These are phyloP conservation scores for Thecophora atra DNA, from an alignment of 2,888 invertebrate species.

Conservation along the genomic window DNA sequence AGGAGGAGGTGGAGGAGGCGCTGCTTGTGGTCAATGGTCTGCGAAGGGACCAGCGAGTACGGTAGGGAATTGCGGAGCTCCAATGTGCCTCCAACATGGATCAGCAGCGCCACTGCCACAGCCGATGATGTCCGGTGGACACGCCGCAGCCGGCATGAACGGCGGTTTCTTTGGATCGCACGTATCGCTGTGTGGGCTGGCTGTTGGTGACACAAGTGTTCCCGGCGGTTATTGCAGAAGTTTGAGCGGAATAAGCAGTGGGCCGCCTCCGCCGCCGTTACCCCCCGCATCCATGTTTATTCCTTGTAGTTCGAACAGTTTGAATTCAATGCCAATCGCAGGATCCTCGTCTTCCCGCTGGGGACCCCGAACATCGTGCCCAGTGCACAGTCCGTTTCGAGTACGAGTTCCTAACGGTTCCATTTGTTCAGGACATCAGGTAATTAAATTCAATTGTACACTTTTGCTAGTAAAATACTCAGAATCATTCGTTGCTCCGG, in stretches of 20 bases:
- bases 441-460: constrained; percentile 49
- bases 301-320: constrained; percentile 66
- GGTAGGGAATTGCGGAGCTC: constrained; percentile 55
- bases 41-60: constrained; percentile 39
- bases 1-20: constrained; percentile 41
- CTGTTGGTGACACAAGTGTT: constrained; percentile 49
- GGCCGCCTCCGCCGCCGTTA: constrained; percentile 59
- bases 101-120: constrained; percentile 58
- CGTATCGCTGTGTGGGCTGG: constrained; percentile 59
- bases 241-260: constrained; percentile 62
- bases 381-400: constrained; percentile 67
- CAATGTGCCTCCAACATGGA: constrained; percentile 60
- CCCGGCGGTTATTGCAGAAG: constrained; percentile 55
- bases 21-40: constrained; percentile 46
- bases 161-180: constrained; percentile 55
- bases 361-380: constrained; percentile 67
- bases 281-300: constrained; percentile 66
- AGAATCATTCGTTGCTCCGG: background rate
- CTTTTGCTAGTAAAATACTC: background rate
- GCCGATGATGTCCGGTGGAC: constrained; percentile 64
- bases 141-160: constrained; percentile 47
- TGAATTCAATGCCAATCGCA: constrained; percentile 65
- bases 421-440: constrained; percentile 67
- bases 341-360: constrained; percentile 64
- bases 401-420: constrained; percentile 67